These are phyloP conservation scores for Hermatobates lingyangjiaoensis DNA, from an alignment of 1,140 invertebrate genomes.

Conservation along the genomic window DNA sequence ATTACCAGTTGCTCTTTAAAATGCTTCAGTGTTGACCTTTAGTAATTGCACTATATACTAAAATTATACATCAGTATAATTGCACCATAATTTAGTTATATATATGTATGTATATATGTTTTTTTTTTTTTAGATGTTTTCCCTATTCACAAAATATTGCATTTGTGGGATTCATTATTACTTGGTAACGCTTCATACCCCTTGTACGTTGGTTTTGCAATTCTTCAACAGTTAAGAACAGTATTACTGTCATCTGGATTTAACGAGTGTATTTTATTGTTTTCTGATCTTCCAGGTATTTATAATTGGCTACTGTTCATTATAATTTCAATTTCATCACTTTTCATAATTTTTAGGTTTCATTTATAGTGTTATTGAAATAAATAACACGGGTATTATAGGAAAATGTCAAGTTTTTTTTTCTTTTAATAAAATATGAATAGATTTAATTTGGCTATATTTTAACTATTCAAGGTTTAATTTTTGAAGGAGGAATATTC, in stretches of 20 bases:
- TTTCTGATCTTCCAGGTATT: constrained; percentile 81
- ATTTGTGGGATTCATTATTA: constrained; percentile 92
- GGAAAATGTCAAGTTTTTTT: background rate
- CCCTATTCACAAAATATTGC: constrained; percentile 93
- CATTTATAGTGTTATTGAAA: background rate
- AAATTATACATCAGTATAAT: too few species aligned
- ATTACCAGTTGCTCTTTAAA: too few species aligned
- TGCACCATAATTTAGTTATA: too few species aligned
- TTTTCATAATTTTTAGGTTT: background rate
- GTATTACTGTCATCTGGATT: constrained; percentile 76
- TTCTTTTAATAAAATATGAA: background rate
- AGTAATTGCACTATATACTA: too few species aligned
- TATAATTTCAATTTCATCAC: background rate
- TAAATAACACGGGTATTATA: background rate
- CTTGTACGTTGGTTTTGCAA: constrained; percentile 82
- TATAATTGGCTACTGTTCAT: background rate
- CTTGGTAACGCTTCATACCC: constrained; percentile 87
- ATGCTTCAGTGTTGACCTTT: too few species aligned
- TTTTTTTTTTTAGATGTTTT: constrained; percentile 70
- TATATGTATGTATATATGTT: too few species aligned
- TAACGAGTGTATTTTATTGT: constrained; percentile 92
- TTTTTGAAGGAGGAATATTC: background rate
- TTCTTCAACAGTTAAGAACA: constrained; percentile 71
- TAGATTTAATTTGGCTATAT: background rate
- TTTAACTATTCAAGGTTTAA: background rate